Evolutionary conservation across 2,888 invertebrate species (phyloP).

Genomic region (Macrophya alboannulata): DNA sequence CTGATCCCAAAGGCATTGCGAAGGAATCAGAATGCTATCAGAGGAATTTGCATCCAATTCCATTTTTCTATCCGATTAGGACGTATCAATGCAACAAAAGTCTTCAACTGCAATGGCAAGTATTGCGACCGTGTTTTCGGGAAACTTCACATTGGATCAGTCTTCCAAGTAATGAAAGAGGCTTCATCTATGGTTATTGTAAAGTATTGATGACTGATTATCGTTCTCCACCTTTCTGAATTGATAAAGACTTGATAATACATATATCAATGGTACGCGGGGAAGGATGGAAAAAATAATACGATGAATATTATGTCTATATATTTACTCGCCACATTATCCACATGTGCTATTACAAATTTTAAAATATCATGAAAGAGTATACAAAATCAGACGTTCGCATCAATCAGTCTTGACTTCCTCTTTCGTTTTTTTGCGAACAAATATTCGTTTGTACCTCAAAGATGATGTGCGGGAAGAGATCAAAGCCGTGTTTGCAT

Average conservation of each 20-base stretch:
- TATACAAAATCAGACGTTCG: background rate
- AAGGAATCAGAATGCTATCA: background rate
- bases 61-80: background rate
- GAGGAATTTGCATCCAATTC: background rate
- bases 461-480: conserved; percentile 1
- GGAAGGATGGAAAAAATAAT: background rate
- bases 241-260: background rate
- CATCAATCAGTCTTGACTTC: background rate
- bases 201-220: background rate
- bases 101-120: background rate
- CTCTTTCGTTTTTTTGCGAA: background rate
- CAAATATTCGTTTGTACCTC: conserved; percentile 23
- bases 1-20: background rate
- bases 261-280: background rate
- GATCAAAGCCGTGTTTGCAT: conserved; percentile 43
- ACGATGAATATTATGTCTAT: background rate
- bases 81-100: background rate
- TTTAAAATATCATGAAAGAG: conserved; percentile 4
- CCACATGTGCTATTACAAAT: background rate
- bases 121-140: background rate
- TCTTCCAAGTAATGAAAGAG: background rate
- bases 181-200: background rate
- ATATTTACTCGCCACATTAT: too few relatives aligned
- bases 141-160: background rate
- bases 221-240: background rate